A percentile compares a stretch with the other conserved stretches of the same genome.
Conservation (phyloP, 2,888 invertebrate genomes). For the Ectemnius continuus region DNA sequence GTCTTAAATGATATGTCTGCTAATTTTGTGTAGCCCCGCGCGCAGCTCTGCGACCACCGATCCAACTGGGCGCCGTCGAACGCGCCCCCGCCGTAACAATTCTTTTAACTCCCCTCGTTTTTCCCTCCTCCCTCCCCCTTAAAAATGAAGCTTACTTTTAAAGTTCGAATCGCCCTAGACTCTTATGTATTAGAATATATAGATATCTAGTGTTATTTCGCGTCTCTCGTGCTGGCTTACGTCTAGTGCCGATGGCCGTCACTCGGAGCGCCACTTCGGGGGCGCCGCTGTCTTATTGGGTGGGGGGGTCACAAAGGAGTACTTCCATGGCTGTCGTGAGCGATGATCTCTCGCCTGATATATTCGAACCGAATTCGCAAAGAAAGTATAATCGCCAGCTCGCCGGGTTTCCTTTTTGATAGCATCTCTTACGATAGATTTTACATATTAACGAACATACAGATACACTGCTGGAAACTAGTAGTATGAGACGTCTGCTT, state of each 20-base stretch:
- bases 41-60: too few species aligned
- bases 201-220: slow-evolving; percentile 50
- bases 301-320: slow-evolving; percentile 55
- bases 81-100: slow-evolving; percentile 64
- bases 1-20: slow-evolving; percentile 78
- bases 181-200: slow-evolving; percentile 57
- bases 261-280: slow-evolving; percentile 53
- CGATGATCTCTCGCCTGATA: slow-evolving; percentile 2
- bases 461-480: slow-evolving; percentile 20
- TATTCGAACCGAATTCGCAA: background rate
- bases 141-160: slow-evolving; percentile 70
- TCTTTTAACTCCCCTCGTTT: too few species aligned
- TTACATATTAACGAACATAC: slow-evolving; percentile 12
- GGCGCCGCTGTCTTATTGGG: slow-evolving; percentile 54
- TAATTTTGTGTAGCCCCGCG: slow-evolving; percentile 68
- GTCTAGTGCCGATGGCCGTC: slow-evolving; percentile 69
- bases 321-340: slow-evolving; percentile 45
- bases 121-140: slow-evolving; percentile 54
- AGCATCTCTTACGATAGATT: background rate
- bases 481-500: too few species aligned
- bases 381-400: too few species aligned
- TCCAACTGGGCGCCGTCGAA: slow-evolving; percentile 63
- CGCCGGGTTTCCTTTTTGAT: background rate
- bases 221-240: slow-evolving; percentile 23
- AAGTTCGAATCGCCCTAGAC: slow-evolving; percentile 62